Evolutionary conservation across 2,888 invertebrate genomes (phyloP).

Genomic region (Cyclophora punctaria): DNA sequence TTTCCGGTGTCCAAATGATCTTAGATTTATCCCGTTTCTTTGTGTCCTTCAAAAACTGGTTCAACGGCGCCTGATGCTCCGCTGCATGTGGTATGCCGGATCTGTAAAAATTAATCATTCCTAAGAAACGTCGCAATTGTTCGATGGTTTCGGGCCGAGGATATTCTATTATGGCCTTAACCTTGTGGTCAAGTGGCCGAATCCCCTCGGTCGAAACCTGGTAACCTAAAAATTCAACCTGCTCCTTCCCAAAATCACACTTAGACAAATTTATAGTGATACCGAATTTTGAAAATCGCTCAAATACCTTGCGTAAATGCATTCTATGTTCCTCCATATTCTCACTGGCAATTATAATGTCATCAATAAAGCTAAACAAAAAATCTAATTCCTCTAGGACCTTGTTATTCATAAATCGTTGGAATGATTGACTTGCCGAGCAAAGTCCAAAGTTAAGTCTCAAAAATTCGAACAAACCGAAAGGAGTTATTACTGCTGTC

Average conservation of each 20-base stretch:
- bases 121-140: constrained; percentile 4
- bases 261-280: not conserved
- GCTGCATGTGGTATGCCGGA: constrained; percentile 5
- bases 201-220: not conserved
- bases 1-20: constrained; percentile 8
- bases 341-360: not conserved
- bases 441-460: no score
- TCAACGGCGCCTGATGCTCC: constrained; percentile 2
- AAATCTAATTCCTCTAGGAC: not conserved
- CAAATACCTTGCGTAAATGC: not conserved
- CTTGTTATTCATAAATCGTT: not conserved
- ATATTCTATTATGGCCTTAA: not conserved
- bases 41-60: constrained; percentile 11
- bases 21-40: constrained; percentile 16
- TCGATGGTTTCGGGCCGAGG: not conserved
- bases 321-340: not conserved
- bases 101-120: constrained; percentile 11
- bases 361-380: not conserved
- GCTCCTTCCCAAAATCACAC: not conserved
- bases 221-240: not conserved
- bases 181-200: not conserved
- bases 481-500: no score
- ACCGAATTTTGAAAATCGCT: not conserved
- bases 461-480: no score
- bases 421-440: no score